phyloP scores from a whole-genome alignment of 1,140 invertebrate species.

The Chelonus insularis region DNA sequence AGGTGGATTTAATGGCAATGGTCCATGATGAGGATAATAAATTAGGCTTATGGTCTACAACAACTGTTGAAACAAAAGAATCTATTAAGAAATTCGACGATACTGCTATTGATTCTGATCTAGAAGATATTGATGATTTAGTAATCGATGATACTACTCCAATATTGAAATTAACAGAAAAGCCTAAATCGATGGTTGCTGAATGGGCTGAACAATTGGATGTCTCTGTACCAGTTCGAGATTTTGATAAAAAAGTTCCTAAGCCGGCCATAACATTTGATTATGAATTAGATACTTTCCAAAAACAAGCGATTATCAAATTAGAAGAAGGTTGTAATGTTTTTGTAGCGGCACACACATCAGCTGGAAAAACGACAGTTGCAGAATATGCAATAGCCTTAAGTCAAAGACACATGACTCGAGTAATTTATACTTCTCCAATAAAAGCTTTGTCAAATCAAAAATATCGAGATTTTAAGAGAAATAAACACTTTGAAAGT shows the following conservation, averaged over 20 bases:
- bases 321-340: slow-evolving; percentile 94
- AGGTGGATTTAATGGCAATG: slow-evolving; percentile 39
- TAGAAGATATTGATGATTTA: slow-evolving; percentile 45
- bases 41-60: slow-evolving; percentile 31
- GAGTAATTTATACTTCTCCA: slow-evolving; percentile 97
- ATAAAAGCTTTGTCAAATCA: slow-evolving; percentile 99
- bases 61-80: neutral
- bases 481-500: slow-evolving; percentile 78
- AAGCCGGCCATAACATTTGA: slow-evolving; percentile 84
- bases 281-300: slow-evolving; percentile 96
- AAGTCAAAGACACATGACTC: slow-evolving; percentile 89
- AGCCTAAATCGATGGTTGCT: slow-evolving; percentile 48
- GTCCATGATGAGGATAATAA: slow-evolving; percentile 36
- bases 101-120: slow-evolving; percentile 28
- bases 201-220: slow-evolving; percentile 90
- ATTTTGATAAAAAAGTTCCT: slow-evolving; percentile 83
- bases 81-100: slow-evolving; percentile 9
- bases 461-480: slow-evolving; percentile 96
- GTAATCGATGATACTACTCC: slow-evolving; percentile 54
- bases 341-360: slow-evolving; percentile 98
- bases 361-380: slow-evolving; percentile 98
- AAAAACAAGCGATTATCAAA: slow-evolving; percentile 93
- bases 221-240: slow-evolving; percentile 73
- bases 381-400: slow-evolving; percentile 98
- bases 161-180: slow-evolving; percentile 61